Conservation (phyloP, 2,797 vertebrate species). For the Pyrocephalus nanus region DNA sequence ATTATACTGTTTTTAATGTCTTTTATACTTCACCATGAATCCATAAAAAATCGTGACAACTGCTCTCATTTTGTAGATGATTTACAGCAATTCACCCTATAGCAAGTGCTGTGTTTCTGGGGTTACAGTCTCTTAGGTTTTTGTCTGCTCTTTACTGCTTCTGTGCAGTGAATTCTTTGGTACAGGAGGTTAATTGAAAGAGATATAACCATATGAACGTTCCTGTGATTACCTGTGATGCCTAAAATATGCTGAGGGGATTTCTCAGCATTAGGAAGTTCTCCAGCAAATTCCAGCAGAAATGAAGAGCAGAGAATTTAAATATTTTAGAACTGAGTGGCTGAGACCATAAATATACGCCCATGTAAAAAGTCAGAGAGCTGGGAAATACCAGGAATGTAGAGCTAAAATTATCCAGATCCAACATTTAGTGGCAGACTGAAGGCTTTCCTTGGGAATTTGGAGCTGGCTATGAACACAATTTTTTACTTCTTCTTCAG, state of each 20-base stretch:
- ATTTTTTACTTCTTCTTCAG: background rate
- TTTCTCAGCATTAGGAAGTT: background rate
- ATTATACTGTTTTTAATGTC: background rate
- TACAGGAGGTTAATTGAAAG: background rate
- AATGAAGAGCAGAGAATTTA: background rate
- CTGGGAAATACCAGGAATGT: background rate
- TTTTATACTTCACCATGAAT: background rate
- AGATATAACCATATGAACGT: background rate
- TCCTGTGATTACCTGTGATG: background rate
- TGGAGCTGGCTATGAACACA: accelerated
- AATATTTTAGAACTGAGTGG: background rate
- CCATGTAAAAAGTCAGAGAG: background rate
- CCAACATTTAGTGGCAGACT: background rate
- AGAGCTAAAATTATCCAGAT: background rate
- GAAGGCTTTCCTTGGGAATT: background rate
- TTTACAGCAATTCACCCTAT: background rate
- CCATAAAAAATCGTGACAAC: background rate
- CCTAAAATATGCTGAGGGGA: background rate
- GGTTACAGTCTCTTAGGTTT: background rate
- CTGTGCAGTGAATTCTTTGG: background rate
- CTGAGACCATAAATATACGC: background rate
- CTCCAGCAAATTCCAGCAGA: background rate
- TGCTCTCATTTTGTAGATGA: background rate
- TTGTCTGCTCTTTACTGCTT: background rate
- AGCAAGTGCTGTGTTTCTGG: background rate